phyloP scores from a whole-genome alignment of 2,888 invertebrate species.

The Acleris emargana region DNA sequence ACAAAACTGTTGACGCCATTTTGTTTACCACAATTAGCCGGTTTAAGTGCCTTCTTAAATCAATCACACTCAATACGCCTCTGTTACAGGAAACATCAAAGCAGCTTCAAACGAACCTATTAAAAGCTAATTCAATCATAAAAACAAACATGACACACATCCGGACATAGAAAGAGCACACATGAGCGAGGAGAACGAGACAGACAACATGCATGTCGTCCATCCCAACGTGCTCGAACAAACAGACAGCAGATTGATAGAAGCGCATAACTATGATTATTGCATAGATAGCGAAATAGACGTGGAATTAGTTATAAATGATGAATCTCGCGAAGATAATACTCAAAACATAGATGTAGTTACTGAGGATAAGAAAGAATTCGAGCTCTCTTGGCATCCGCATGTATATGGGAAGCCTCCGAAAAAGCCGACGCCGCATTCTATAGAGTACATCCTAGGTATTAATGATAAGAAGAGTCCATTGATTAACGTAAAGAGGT shows the following conservation, averaged over 20 bases:
- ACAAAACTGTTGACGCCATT: constrained; percentile 23
- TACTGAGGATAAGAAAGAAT: constrained; percentile 47
- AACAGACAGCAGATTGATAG: constrained; percentile 53
- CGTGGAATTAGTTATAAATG: constrained; percentile 39
- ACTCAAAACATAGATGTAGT: constrained; percentile 43
- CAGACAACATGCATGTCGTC: constrained; percentile 70
- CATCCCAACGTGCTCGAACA: constrained; percentile 59
- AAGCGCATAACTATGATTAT: constrained; percentile 43
- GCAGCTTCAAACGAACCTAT: constrained; percentile 66
- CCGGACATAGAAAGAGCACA: constrained; percentile 60
- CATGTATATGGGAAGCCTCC: constrained; percentile 94
- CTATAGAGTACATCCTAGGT: constrained; percentile 94
- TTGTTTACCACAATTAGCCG: constrained; percentile 35
- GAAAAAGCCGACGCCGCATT: constrained; percentile 92
- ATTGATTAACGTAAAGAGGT: constrained; percentile 68
- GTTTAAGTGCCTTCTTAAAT: constrained; percentile 37
- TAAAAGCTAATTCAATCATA: constrained; percentile 74
- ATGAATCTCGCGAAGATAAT: constrained; percentile 35
- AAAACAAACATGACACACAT: constrained; percentile 77
- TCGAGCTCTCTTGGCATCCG: constrained; percentile 90
- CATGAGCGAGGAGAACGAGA: constrained; percentile 64
- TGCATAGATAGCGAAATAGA: constrained; percentile 43
- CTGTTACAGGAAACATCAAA: constrained; percentile 73
- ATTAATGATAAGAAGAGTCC: constrained; percentile 64
- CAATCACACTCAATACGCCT: constrained; percentile 47